Percentiles rank a stretch among this genome's conserved stretches.
phyloP scores from a whole-genome alignment of 92 coral and sea anemone species.

The Hydrozoanthus gracilis region DNA sequence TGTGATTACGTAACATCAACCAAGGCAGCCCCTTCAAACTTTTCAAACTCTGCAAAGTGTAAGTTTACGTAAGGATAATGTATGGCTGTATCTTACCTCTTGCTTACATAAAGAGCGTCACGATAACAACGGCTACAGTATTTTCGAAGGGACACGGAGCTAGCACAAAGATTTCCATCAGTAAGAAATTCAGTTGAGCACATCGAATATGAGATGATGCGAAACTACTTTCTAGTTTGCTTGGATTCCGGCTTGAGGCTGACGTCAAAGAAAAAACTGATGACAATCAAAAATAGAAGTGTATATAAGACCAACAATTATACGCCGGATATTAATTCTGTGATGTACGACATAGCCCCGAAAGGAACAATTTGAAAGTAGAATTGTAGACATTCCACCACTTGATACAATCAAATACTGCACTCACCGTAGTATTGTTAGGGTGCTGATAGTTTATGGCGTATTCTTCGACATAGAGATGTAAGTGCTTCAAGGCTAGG shows the following conservation, averaged over 20 bases:
- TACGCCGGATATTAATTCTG: neutral
- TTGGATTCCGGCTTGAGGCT: neutral
- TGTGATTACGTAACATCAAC: neutral
- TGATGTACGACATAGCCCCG: neutral
- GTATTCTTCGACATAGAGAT: neutral
- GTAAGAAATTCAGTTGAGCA: neutral
- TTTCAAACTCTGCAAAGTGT: neutral
- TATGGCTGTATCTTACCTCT: neutral
- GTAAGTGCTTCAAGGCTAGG: neutral
- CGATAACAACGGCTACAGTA: neutral
- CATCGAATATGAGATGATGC: too few relatives aligned
- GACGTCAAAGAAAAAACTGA: neutral
- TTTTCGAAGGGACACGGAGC: neutral
- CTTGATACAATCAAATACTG: neutral
- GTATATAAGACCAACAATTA: conserved; percentile 1
- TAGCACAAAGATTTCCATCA: neutral
- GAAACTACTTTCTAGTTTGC: too few relatives aligned
- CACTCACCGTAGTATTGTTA: neutral
- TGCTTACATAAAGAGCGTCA: neutral
- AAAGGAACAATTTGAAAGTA: neutral
- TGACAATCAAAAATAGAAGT: neutral
- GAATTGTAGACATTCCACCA: neutral
- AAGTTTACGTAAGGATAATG: neutral
- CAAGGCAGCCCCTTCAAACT: neutral
- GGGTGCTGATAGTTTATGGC: too few relatives aligned